Base-by-base conservation (phyloP, 2,888 invertebrate species). In the Esperia sulphurella region DNA sequence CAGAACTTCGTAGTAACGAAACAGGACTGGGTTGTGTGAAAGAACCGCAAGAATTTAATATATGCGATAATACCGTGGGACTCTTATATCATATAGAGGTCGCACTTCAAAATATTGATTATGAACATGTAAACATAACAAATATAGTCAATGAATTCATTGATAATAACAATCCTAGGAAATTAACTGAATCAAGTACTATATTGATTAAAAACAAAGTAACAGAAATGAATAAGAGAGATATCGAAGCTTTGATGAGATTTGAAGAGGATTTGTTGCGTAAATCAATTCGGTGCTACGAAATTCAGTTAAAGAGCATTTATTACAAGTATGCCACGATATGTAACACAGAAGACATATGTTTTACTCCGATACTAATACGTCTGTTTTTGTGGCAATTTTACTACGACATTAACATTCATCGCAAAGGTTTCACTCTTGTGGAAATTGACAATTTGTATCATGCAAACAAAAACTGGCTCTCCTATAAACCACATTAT, bases 321-420 rank as follows among this genome's bases (percentile, higher is more conserved):
- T 92, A 92, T 63, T 71, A 86, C 44, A 71, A 71, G 45, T 92
- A 92, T 61, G 87, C 92, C 1, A 84, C 77, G 0, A 75, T 91
- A 49, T 86, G 84, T 54, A 83, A 85, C 35, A 35, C 35, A 64
- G 74, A 54, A 73, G 83, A 46, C 8, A 63, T 51, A 35, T n/a
- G 10, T n/a, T 35, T 35, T n/a, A 35, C 35, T 41, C 84, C 90
- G 8, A 59, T 90, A 30, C 64, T 92, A 58, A 88, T 88, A 52
- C 81, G 92, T 43, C 60, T 92, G 31, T 91, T 89, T 60, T 67
- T 93, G 29, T 92, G 92, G 92, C 92, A 93, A 65, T 72, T 93
- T 28, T 91, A 90, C 71, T 83, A 86, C 50, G 92, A 93, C 60
- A 90, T 91, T 45, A 82, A 82, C 37, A 66, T 92, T 45, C 83